These are phyloP conservation scores for Frankliniella fusca DNA, from an alignment of 2,888 invertebrate species.

Conservation along the genomic window DNA sequence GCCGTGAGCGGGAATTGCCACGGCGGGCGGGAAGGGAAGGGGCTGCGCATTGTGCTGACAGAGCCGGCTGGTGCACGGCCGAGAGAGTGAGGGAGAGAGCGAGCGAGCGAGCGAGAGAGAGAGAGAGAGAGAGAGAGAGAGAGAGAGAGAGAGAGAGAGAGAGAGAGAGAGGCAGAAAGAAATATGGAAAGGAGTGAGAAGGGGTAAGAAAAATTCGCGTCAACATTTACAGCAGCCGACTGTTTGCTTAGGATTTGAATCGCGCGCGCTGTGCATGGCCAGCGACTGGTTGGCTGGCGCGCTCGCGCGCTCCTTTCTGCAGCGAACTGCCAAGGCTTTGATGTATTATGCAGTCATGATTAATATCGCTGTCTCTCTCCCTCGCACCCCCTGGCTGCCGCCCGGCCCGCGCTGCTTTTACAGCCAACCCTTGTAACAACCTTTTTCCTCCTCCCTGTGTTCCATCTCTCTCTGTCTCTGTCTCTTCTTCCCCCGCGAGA, in stretches of 20 bases:
- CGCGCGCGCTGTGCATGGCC: background rate
- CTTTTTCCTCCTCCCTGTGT: background rate
- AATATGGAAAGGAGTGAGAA: background rate
- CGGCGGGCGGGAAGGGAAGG: no score
- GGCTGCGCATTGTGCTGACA: background rate
- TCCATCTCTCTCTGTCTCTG: background rate
- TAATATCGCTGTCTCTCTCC: background rate
- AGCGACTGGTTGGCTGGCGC: background rate
- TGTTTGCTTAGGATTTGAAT: background rate
- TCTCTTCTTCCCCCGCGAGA: background rate
- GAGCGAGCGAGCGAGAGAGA: no score
- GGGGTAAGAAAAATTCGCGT: background rate
- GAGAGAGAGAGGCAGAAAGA: no score
- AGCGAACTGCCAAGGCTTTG: background rate
- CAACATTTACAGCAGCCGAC: background rate
- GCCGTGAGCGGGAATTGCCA: no score
- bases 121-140: no score
- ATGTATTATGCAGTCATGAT: slow-evolving; percentile 21
- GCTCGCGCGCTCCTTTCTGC: background rate
- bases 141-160: no score
- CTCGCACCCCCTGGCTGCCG: background rate
- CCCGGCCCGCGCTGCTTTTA: background rate
- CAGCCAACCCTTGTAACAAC: background rate
- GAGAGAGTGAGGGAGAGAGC: no score
- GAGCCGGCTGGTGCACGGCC: no score